These are phyloP conservation scores for Tauraco erythrolophus DNA, from an alignment of 2,113 vertebrate genomes.

Conservation along the genomic window DNA sequence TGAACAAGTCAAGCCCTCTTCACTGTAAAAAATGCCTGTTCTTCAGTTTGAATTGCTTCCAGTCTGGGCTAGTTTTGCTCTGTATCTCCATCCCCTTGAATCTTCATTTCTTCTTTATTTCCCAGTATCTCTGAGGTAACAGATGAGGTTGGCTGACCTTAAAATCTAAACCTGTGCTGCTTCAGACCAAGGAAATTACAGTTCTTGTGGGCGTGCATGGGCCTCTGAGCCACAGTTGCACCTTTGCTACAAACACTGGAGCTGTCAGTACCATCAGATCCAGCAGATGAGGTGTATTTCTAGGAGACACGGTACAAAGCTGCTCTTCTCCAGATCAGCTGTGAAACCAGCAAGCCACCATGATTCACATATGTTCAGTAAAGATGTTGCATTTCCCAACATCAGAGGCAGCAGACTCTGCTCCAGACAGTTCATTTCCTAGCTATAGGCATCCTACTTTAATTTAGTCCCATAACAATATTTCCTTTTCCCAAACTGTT, in stretches of 20 bases:
- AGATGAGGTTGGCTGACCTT: background rate
- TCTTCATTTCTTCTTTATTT: background rate
- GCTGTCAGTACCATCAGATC: background rate
- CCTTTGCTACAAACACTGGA: background rate
- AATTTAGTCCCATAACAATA: background rate
- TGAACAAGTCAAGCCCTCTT: background rate
- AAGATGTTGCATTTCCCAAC: background rate
- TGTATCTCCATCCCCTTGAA: background rate
- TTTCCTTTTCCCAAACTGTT: background rate
- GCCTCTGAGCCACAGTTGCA: background rate
- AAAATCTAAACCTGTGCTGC: background rate
- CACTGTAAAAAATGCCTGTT: background rate
- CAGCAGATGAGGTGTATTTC: background rate
- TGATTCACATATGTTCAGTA: background rate
- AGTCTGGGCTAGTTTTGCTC: background rate
- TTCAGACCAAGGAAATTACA: background rate
- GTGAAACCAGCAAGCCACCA: background rate
- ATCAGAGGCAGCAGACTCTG: background rate
- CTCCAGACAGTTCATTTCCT: background rate
- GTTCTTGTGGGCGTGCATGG: rapidly evolving
- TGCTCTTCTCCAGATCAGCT: background rate
- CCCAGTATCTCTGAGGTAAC: background rate
- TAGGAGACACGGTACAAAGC: background rate
- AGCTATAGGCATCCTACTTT: background rate
- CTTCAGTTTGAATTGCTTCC: background rate